Percentiles rank a stretch among this genome's conserved stretches.
These are phyloP conservation scores for Anas flavirostris DNA, from an alignment of 2,797 vertebrate species.

Conservation along the genomic window DNA sequence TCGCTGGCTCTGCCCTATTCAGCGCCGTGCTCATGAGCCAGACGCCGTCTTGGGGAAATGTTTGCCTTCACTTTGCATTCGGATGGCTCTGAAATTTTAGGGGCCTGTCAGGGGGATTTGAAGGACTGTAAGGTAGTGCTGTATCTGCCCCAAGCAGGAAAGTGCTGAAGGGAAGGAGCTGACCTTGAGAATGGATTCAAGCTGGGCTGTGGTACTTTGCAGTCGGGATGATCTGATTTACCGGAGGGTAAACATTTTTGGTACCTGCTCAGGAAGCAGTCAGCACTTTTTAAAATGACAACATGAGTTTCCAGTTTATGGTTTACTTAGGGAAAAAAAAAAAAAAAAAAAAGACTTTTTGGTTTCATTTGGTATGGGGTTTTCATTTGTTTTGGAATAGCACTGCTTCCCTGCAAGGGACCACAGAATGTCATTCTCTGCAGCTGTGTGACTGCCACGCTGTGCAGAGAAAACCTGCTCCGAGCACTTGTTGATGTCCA, in stretches of 20 bases:
- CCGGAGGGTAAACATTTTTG: neutral
- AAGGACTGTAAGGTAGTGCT: neutral
- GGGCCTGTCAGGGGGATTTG: neutral
- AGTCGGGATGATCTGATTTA: neutral
- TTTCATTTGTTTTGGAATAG: conserved; percentile 62
- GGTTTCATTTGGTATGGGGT: conserved; percentile 44
- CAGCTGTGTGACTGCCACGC: conserved; percentile 25
- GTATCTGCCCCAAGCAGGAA: neutral
- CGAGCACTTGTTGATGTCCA: neutral
- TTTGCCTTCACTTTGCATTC: neutral
- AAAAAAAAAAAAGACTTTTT: neutral
- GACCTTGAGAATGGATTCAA: neutral
- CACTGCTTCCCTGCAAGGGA: conserved; percentile 26
- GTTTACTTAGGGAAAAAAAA: neutral
- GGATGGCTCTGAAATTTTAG: neutral
- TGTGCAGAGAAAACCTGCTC: conserved; percentile 41
- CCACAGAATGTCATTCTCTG: conserved; percentile 49
- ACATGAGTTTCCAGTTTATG: conserved; percentile 14
- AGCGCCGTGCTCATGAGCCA: neutral
- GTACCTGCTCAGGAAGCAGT: conserved; percentile 31
- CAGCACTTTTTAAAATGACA: conserved; percentile 32
- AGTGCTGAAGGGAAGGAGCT: neutral
- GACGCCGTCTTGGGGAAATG: neutral
- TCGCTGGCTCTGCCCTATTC: neutral
- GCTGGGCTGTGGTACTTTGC: neutral